Evolutionary conservation across 1,140 invertebrate species (phyloP).

Genomic region (Thalassaphorura encarpata): DNA sequence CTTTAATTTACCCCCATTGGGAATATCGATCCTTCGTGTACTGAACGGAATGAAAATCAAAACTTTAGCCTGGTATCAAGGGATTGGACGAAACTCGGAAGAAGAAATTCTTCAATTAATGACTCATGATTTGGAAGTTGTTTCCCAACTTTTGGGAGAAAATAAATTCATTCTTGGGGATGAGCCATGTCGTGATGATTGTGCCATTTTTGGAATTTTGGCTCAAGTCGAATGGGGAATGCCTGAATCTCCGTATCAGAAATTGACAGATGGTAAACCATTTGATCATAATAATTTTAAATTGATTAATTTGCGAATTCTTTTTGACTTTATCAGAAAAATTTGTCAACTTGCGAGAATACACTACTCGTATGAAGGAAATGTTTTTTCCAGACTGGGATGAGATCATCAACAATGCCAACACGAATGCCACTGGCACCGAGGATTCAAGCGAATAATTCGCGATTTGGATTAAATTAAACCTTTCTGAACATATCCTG

Average conservation of each 20-base stretch:
- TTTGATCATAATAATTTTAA: too few relatives aligned
- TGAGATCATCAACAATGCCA: background rate
- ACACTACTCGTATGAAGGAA: background rate
- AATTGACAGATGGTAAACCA: conserved; percentile 32
- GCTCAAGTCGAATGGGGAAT: conserved; percentile 39
- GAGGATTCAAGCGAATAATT: too few relatives aligned
- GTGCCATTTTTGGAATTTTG: conserved; percentile 40
- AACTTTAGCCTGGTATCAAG: too few relatives aligned
- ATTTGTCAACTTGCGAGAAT: background rate
- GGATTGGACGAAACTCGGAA: background rate
- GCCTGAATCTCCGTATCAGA: conserved; percentile 35
- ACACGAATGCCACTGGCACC: too few relatives aligned
- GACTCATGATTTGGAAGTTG: conserved; percentile 3
- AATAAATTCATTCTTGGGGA: conserved; percentile 39
- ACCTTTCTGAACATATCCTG: too few relatives aligned
- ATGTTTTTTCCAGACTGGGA: background rate
- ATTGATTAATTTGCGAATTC: background rate
- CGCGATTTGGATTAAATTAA: too few relatives aligned
- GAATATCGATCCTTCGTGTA: too few relatives aligned
- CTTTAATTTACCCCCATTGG: too few relatives aligned
- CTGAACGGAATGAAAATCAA: too few relatives aligned
- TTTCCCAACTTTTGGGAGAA: conserved; percentile 22
- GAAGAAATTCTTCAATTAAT: background rate
- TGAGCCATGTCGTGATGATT: conserved; percentile 38
- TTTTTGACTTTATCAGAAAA: background rate